phyloP scores from a whole-genome alignment of 2,113 vertebrate genomes.

The Dinomys branickii region DNA sequence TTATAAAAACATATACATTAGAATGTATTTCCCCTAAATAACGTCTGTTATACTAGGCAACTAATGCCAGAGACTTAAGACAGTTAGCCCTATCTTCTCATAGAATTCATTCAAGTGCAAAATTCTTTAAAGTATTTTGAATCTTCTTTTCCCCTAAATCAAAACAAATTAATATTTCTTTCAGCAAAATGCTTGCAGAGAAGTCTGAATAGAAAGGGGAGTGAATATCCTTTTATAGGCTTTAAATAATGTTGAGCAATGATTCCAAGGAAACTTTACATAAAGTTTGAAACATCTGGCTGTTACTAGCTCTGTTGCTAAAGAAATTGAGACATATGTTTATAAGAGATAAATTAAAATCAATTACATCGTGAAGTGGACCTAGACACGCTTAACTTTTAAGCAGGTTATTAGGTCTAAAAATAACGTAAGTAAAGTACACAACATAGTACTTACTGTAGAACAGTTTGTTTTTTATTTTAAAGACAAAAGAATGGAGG shows the following conservation, averaged over 20 bases:
- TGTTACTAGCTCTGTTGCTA: not conserved
- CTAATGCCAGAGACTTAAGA: not conserved
- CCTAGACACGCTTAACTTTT: not conserved
- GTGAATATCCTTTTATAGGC: not conserved
- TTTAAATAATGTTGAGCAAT: not conserved
- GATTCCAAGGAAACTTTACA: not conserved
- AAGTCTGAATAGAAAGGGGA: not conserved
- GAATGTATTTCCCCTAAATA: slow-evolving; percentile 39
- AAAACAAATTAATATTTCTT: not conserved
- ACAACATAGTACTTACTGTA: not conserved
- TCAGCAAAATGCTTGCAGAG: not conserved
- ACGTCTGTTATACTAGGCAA: not conserved
- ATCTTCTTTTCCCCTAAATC: not conserved
- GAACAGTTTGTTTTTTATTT: too few species aligned
- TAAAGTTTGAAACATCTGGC: not conserved
- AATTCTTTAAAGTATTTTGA: not conserved
- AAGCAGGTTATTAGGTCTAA: not conserved
- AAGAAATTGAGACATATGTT: not conserved
- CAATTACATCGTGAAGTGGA: not conserved
- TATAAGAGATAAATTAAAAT: not conserved
- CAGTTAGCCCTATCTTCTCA: not conserved
- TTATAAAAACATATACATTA: slow-evolving; percentile 51
- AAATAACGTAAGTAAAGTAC: not conserved
- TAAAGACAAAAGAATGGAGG: too few species aligned
- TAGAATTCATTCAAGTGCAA: not conserved